phyloP scores from a whole-genome alignment of 53 echinoderm and acorn worm genomes.

The Holothuria scabra region DNA sequence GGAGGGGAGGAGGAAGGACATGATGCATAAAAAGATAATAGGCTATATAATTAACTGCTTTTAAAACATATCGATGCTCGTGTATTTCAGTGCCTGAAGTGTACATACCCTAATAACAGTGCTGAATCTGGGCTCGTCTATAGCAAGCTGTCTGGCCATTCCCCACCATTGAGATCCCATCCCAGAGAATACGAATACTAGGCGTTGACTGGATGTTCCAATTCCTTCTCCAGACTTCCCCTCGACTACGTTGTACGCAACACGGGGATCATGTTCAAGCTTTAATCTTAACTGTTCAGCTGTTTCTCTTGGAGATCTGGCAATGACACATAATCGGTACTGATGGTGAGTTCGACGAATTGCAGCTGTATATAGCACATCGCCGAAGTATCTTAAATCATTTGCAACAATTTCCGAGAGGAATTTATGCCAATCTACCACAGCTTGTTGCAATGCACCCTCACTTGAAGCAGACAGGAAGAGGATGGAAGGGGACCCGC shows the following conservation, averaged over 20 bases:
- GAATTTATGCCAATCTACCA: slow-evolving; percentile 82
- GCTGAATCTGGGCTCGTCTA: slow-evolving; percentile 80
- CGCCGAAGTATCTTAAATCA: slow-evolving; percentile 71
- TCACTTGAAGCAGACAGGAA: slow-evolving; percentile 88
- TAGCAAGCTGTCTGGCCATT: slow-evolving; percentile 93
- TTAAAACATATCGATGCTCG: too few species aligned
- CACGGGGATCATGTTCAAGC: slow-evolving; percentile 84
- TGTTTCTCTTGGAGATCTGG: slow-evolving; percentile 78
- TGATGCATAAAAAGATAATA: too few species aligned
- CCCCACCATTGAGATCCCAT: slow-evolving; percentile 99
- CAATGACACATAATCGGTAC: slow-evolving; percentile 81
- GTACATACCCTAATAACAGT: slow-evolving; percentile 84
- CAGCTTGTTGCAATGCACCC: slow-evolving; percentile 75
- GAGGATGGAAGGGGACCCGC: slow-evolving; percentile 72
- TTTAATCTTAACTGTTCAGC: slow-evolving; percentile 87
- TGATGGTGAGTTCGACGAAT: slow-evolving; percentile 83
- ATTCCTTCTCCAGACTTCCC: slow-evolving; percentile 78
- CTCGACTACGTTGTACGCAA: slow-evolving; percentile 86
- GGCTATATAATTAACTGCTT: not conserved
- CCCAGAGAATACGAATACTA: slow-evolving; percentile 94
- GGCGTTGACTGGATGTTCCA: slow-evolving; percentile 59
- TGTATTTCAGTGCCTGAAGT: too few species aligned
- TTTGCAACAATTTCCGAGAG: slow-evolving; percentile 85
- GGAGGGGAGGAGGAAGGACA: too few species aligned
- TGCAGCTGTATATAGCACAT: slow-evolving; percentile 86